Evolutionary conservation across 1,140 invertebrate species (phyloP).

Genomic region (Drosophila busckii): DNA sequence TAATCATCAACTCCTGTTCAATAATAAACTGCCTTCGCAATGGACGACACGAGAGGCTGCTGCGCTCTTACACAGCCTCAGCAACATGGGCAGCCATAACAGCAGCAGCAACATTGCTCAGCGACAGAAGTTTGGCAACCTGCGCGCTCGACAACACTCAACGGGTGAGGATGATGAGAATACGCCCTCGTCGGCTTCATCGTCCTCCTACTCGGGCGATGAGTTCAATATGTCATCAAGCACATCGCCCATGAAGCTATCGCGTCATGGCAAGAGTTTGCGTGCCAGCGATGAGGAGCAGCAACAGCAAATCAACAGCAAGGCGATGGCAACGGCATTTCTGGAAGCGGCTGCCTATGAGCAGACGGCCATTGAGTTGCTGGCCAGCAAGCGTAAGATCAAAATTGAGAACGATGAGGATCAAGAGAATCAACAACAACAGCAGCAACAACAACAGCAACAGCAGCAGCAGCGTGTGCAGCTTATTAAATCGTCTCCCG

Average conservation of each 20-base stretch:
- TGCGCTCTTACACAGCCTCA: slow-evolving; percentile 70
- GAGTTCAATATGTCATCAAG: slow-evolving; percentile 53
- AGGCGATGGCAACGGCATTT: slow-evolving; percentile 70
- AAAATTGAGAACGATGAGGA: slow-evolving; percentile 62
- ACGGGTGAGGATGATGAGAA: slow-evolving; percentile 75
- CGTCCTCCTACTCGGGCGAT: slow-evolving; percentile 63
- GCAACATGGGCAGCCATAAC: slow-evolving; percentile 53
- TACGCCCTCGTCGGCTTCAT: slow-evolving; percentile 71
- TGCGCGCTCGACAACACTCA: slow-evolving; percentile 66
- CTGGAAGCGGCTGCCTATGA: slow-evolving; percentile 64
- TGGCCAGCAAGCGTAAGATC: slow-evolving; percentile 64
- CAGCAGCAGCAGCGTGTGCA: slow-evolving; percentile 69
- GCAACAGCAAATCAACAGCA: slow-evolving; percentile 39
- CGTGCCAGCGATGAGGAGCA: slow-evolving; percentile 23
- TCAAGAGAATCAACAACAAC: slow-evolving; percentile 62
- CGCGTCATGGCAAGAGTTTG: slow-evolving; percentile 50
- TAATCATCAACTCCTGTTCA: slow-evolving; percentile 79
- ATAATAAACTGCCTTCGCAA: slow-evolving; percentile 79
- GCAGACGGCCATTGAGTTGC: slow-evolving; percentile 66
- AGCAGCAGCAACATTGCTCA: slow-evolving; percentile 30
- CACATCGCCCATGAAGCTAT: slow-evolving; percentile 62
- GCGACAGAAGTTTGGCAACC: slow-evolving; percentile 46
- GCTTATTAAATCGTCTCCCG: slow-evolving; percentile 79
- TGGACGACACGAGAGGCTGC: slow-evolving; percentile 78
- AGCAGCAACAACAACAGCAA: slow-evolving; percentile 44